Percentiles rank a stretch among this genome's conserved stretches.
These are phyloP conservation scores for Actinernus sp. DNA, from an alignment of 92 coral and sea anemone species.

Conservation along the genomic window DNA sequence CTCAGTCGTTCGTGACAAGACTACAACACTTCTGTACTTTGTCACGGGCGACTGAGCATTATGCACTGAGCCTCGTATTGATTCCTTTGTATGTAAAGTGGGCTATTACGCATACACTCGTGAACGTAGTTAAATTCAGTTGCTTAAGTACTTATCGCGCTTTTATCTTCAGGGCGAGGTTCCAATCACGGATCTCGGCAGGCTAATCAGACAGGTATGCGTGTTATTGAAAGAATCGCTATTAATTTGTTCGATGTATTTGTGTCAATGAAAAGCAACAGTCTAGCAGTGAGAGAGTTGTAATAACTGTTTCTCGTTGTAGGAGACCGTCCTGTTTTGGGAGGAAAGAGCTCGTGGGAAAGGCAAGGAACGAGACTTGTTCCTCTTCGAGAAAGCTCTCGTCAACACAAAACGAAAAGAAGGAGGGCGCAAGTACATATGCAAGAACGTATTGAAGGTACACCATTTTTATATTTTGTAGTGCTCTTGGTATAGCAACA, in stretches of 20 bases:
- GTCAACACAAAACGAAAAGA: conserved; percentile 92
- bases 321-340: conserved; percentile 97
- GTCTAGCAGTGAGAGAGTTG: background rate
- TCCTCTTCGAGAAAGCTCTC: conserved; percentile 94
- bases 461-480: too few relatives aligned
- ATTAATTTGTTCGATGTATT: background rate
- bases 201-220: conserved; percentile 86
- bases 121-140: too few relatives aligned
- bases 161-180: conserved; percentile 80
- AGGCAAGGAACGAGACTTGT: conserved; percentile 93
- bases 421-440: conserved; percentile 83
- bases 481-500: too few relatives aligned
- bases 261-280: too few relatives aligned
- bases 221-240: background rate
- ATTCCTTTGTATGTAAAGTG: too few relatives aligned
- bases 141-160: too few relatives aligned
- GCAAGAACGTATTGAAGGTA: conserved; percentile 91
- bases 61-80: too few relatives aligned
- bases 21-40: too few relatives aligned
- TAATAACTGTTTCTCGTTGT: background rate
- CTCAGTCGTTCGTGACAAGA: too few relatives aligned
- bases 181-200: conserved; percentile 87
- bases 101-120: too few relatives aligned
- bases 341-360: conserved; percentile 95
- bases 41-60: too few relatives aligned